Percentiles rank a stretch among this genome's conserved stretches.
Conservation (phyloP, 2,888 invertebrate genomes). For the Acleris laterana region DNA sequence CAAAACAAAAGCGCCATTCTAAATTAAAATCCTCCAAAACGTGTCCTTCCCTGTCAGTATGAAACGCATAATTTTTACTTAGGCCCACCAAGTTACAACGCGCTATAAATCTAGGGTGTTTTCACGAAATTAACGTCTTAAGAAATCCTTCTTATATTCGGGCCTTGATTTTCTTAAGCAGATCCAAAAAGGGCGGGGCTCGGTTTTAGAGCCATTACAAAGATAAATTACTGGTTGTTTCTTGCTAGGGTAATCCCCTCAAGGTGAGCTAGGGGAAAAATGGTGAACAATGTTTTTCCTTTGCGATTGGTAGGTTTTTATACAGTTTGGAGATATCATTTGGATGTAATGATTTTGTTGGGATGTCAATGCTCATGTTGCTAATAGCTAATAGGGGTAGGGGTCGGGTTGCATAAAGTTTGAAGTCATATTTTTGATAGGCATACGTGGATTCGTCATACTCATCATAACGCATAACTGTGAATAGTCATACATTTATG, state of each 20-base stretch:
- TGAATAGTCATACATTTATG: too few species aligned
- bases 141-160: slow-evolving; percentile 68
- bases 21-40: slow-evolving; percentile 21
- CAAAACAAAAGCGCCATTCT: slow-evolving; percentile 15
- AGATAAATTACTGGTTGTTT: slow-evolving; percentile 74
- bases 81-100: slow-evolving; percentile 49
- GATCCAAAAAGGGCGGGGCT: slow-evolving; percentile 77
- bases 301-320: slow-evolving; percentile 26
- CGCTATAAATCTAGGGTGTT: slow-evolving; percentile 71
- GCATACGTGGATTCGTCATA: too few species aligned
- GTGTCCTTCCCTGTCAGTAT: slow-evolving; percentile 8
- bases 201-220: slow-evolving; percentile 67
- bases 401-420: too few species aligned
- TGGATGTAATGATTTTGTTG: too few species aligned
- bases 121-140: slow-evolving; percentile 66
- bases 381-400: too few species aligned
- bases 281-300: slow-evolving; percentile 50
- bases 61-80: slow-evolving; percentile 36
- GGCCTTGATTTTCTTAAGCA: slow-evolving; percentile 62
- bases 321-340: too few species aligned
- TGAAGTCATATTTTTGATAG: too few species aligned
- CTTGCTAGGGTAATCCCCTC: slow-evolving; percentile 63
- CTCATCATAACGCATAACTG: too few species aligned
- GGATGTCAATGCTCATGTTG: too few species aligned
- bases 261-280: slow-evolving; percentile 60